A percentile compares a stretch with the other conserved stretches of the same genome.
Conservation (phyloP, 2,113 vertebrate species). For the Charadrius vociferus region DNA sequence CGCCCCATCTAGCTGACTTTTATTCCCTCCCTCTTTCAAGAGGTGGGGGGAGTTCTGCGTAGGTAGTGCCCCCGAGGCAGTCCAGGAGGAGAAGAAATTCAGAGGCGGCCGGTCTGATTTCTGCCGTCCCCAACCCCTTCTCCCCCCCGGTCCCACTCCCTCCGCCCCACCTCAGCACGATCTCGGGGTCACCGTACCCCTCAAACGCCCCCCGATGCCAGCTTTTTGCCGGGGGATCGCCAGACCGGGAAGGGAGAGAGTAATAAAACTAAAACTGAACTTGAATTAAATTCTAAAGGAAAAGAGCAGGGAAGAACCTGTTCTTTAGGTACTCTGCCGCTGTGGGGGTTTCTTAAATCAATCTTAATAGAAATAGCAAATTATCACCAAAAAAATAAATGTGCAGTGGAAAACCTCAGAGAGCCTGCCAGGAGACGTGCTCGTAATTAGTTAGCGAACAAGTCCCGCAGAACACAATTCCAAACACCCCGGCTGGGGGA, state of each 20-base stretch:
- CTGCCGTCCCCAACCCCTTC: neutral
- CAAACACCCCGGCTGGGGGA: neutral
- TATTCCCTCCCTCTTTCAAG: neutral
- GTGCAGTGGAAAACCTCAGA: neutral
- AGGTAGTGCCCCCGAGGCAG: neutral
- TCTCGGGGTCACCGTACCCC: fast-evolving
- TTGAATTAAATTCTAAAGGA: neutral
- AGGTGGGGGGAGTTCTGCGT: fast-evolving
- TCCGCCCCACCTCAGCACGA: neutral
- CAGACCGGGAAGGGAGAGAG: neutral
- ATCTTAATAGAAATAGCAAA: neutral
- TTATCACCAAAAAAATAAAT: neutral
- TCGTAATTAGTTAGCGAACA: neutral
- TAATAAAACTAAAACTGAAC: neutral
- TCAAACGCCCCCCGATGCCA: fast-evolving
- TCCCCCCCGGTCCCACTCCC: too few species aligned
- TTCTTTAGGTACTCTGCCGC: neutral
- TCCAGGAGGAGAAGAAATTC: neutral
- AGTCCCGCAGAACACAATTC: neutral
- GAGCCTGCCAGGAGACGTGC: neutral
- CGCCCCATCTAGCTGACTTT: neutral
- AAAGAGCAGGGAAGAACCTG: neutral
- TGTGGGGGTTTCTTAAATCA: neutral
- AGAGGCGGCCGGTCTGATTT: neutral
- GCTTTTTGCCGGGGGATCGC: neutral